These are phyloP conservation scores for Thymelicus sylvestris DNA, from an alignment of 2,888 invertebrate species.

Conservation along the genomic window DNA sequence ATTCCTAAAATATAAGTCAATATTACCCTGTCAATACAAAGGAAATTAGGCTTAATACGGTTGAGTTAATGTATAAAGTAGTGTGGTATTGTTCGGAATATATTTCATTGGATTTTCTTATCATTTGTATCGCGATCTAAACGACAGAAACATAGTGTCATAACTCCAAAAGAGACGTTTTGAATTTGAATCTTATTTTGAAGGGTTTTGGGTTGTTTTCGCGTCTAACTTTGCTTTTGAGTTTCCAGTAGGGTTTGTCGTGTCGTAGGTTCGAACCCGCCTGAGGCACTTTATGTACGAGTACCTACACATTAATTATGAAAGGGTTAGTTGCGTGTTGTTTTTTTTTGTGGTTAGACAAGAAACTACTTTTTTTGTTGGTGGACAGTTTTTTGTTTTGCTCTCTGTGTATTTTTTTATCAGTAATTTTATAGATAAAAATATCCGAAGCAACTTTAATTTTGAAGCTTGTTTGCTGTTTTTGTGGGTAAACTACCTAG, in stretches of 20 bases:
- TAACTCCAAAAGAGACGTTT: constrained; percentile 7
- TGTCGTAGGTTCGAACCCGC: constrained; percentile 58
- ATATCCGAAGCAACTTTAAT: too few relatives aligned
- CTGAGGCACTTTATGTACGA: constrained; percentile 56
- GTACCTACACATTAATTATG: constrained; percentile 47
- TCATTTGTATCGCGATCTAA: constrained; percentile 48
- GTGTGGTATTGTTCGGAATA: constrained; percentile 43
- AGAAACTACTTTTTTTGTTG: constrained; percentile 3
- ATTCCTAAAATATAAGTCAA: constrained; percentile 54
- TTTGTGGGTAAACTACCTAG: too few relatives aligned
- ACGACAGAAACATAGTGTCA: neutral
- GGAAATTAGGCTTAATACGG: constrained; percentile 1
- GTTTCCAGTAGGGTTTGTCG: constrained; percentile 32
- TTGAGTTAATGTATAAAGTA: constrained; percentile 6
- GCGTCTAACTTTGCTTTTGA: neutral
- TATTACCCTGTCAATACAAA: constrained; percentile 41
- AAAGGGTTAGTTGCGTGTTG: constrained; percentile 41
- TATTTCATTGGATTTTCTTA: constrained; percentile 52
- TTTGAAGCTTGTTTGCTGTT: too few relatives aligned
- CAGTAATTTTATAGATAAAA: too few relatives aligned
- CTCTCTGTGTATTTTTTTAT: neutral
- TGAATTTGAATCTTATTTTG: constrained; percentile 6
- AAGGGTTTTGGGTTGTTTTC: neutral
- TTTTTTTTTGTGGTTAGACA: constrained; percentile 22
- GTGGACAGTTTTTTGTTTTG: constrained; percentile 14